Evolutionary conservation across 1,140 invertebrate genomes (phyloP).

Genomic region (Elymnias hypermnestra): DNA sequence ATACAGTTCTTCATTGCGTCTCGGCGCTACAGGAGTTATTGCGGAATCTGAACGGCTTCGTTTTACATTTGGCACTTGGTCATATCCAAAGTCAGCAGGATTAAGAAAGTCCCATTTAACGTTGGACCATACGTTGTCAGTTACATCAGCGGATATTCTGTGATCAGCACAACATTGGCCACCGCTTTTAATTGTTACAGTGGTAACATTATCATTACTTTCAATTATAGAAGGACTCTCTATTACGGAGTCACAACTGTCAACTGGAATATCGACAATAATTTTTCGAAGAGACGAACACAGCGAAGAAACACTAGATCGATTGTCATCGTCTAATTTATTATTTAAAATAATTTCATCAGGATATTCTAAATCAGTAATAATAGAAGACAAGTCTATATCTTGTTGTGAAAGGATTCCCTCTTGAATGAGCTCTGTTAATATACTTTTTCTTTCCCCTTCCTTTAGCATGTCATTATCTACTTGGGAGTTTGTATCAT

Average conservation of each 20-base stretch:
- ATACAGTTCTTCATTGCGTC: conserved; percentile 63
- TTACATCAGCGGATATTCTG: conserved; percentile 61
- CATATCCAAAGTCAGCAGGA: conserved; percentile 64
- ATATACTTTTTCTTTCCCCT: conserved; percentile 54
- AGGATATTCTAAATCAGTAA: conserved; percentile 44
- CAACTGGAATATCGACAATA: conserved; percentile 54
- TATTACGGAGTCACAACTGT: conserved; percentile 45
- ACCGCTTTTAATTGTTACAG: conserved; percentile 51
- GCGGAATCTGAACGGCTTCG: conserved; percentile 67
- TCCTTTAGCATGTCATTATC: conserved; percentile 28
- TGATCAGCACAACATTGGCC: conserved; percentile 66
- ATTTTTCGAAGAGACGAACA: conserved; percentile 48
- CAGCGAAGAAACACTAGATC: conserved; percentile 45
- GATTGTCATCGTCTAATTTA: conserved; percentile 56
- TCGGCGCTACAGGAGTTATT: conserved; percentile 44
- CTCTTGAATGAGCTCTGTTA: conserved; percentile 67
- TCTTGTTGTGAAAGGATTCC: conserved; percentile 63
- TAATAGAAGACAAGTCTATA: conserved; percentile 55
- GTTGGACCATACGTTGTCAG: conserved; percentile 70
- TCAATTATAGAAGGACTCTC: conserved; percentile 44
- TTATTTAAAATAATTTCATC: conserved; percentile 35
- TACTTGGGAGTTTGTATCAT: conserved; percentile 21
- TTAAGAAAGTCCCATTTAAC: conserved; percentile 72
- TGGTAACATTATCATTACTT: conserved; percentile 50
- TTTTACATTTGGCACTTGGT: conserved; percentile 61